Percentiles rank a stretch among this genome's conserved stretches.
phyloP scores from a whole-genome alignment of 2,888 invertebrate species.

The Coleophora flavipennella region DNA sequence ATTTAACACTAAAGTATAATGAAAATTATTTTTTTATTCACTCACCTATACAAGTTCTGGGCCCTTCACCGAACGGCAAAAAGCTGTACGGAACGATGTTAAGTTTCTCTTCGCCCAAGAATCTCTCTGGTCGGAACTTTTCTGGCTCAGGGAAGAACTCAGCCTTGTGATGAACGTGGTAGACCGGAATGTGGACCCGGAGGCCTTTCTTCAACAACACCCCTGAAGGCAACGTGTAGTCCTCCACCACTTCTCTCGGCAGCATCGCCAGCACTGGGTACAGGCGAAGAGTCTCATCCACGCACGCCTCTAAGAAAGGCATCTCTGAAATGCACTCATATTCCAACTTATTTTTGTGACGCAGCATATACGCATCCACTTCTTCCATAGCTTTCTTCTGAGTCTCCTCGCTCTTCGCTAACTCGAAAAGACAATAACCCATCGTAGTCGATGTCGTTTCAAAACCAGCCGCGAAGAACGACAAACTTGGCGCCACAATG shows the following conservation, averaged over 20 bases:
- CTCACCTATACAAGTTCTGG: conserved; percentile 34
- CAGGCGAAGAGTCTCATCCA: conserved; percentile 33
- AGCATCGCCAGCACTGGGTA: conserved; percentile 35
- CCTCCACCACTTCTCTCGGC: conserved; percentile 32
- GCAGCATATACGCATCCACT: conserved; percentile 26
- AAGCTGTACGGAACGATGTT: conserved; percentile 27
- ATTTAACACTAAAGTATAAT: too few species aligned
- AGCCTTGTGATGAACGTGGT: conserved; percentile 27
- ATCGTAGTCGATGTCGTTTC: conserved; percentile 36
- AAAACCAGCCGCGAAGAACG: conserved; percentile 52
- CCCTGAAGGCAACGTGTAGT: conserved; percentile 31
- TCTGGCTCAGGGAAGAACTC: conserved; percentile 31
- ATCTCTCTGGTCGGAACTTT: conserved; percentile 29
- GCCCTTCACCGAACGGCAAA: conserved; percentile 36
- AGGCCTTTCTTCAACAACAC: conserved; percentile 22
- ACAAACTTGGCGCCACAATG: conserved; percentile 63
- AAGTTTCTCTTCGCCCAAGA: conserved; percentile 23
- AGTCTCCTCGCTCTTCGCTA: conserved; percentile 29
- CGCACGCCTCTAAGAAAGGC: conserved; percentile 34
- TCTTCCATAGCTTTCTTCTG: conserved; percentile 28
- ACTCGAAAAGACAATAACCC: conserved; percentile 29
- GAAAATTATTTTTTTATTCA: neutral
- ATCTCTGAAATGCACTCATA: conserved; percentile 35
- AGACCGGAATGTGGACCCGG: conserved; percentile 30
- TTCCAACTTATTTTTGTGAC: conserved; percentile 9